Conservation (phyloP, 2,888 invertebrate species). For the Thymelicus acteon region DNA sequence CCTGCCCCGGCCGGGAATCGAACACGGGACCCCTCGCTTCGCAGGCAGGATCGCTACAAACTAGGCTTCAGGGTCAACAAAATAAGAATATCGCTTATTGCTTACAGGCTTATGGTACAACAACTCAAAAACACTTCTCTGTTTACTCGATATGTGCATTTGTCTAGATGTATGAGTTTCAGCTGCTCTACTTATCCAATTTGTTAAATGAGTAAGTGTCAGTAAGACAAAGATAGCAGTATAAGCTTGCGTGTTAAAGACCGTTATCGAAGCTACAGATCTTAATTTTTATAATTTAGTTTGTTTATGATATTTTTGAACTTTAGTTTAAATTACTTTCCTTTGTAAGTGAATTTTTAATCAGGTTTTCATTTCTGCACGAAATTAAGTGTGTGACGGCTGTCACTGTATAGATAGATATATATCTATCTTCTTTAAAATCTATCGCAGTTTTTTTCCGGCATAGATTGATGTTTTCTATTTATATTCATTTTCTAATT, state of each 20-base stretch:
- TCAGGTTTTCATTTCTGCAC: not conserved
- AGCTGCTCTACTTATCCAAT: slow-evolving; percentile 29
- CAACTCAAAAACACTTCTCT: not conserved
- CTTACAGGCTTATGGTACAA: not conserved
- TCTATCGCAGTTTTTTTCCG: too few species aligned
- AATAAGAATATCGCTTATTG: not conserved
- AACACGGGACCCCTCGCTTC: too few species aligned
- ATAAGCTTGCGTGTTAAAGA: slow-evolving; percentile 17
- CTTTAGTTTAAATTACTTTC: not conserved
- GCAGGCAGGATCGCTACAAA: too few species aligned
- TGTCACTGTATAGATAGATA: too few species aligned
- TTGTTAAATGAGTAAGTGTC: slow-evolving; percentile 36
- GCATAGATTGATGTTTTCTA: too few species aligned
- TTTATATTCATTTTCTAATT: too few species aligned
- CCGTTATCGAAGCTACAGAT: slow-evolving; percentile 19
- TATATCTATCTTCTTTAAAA: too few species aligned
- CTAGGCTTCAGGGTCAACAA: too few species aligned
- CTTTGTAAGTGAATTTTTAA: not conserved
- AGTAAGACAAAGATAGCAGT: slow-evolving; percentile 20
- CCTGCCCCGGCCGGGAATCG: too few species aligned
- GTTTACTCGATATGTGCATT: slow-evolving; percentile 11
- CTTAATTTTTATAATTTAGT: slow-evolving; percentile 21
- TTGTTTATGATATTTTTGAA: slow-evolving; percentile 16
- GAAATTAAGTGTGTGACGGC: too few species aligned
- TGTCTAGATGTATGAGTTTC: slow-evolving; percentile 6